Base-by-base conservation (phyloP, 1,140 invertebrate species). In the Rhopalosiphum padi region DNA sequence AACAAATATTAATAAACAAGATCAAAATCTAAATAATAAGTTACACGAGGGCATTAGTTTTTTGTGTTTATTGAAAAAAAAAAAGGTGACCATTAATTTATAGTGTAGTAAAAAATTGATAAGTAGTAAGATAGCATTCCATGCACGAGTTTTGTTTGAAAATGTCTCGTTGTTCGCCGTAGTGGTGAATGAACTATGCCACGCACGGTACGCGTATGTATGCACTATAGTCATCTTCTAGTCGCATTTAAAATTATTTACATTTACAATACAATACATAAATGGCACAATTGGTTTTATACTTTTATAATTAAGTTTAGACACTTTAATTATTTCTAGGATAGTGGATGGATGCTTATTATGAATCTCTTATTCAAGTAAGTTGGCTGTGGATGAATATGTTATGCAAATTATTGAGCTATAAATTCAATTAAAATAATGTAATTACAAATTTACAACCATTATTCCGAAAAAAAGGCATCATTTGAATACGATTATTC, bases 1-100 rank as follows among this genome's bases (percentile, higher is more conserved):
- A 87, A 87, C 86, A 87, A 87, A 87, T 87, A 87, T 87, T 87
- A 87, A 87, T 87, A 87, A 48, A 87, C 15, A 30, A 48, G 86
- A 87, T 87, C 46, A 4, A 87, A n/a, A 87, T 87, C 43, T 48
- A 87, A 48, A 87, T 87, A 48, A 87, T 46, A 37, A 87, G 46
- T n/a, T 46, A 87, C 46, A 86, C 41, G 83, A 46, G 37, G 46
- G 86, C 43, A 21, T 46, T 51, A 46, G 22, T 46, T 41, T 83
- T 86, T 48, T 21, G 43, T 46, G 30, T 87, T 87, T 87, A 87
- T 87, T n/a, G 86, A 87, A 87, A 48, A 48, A 51, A 48, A 85
- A 43, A 85, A 85, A 8, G 46, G 46, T 30, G 86, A 35, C 30
- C 43, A 25, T 86, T 86, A 86, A 86, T 86, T 43, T 86, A 43